phyloP scores from a whole-genome alignment of 2,113 vertebrate species.

The Pituophis catenifer region DNA sequence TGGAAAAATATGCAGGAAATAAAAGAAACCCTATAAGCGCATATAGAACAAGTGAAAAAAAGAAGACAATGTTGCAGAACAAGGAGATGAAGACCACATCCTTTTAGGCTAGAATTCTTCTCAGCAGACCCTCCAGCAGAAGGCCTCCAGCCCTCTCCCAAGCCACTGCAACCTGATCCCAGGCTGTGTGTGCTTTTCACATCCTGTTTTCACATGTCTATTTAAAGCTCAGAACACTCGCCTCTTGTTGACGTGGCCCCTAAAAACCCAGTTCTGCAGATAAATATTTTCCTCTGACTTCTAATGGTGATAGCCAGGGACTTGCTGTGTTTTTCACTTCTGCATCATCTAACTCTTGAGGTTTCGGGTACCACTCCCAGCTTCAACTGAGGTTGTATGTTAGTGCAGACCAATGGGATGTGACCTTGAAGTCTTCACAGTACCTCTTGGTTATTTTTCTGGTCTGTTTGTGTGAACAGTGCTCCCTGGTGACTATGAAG shows the following conservation, averaged over 20 bases:
- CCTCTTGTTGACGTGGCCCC: background rate
- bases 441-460: background rate
- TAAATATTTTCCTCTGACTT: background rate
- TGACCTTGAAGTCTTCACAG: background rate
- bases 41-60: background rate
- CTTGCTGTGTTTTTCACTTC: background rate
- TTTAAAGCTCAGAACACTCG: conserved; percentile 20
- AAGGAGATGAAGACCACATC: background rate
- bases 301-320: background rate
- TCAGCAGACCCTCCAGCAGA: background rate
- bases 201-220: conserved; percentile 23
- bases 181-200: background rate
- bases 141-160: background rate
- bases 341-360: background rate
- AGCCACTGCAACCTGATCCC: conserved; percentile 9
- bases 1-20: background rate
- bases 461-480: background rate
- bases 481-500: background rate
- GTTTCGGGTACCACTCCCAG: background rate
- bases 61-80: background rate
- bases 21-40: background rate
- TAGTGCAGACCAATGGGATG: background rate
- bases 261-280: background rate
- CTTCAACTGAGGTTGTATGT: background rate
- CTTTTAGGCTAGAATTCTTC: no score